Conservation (phyloP, 2,113 vertebrate genomes). For the Seriola aureovittata region DNA sequence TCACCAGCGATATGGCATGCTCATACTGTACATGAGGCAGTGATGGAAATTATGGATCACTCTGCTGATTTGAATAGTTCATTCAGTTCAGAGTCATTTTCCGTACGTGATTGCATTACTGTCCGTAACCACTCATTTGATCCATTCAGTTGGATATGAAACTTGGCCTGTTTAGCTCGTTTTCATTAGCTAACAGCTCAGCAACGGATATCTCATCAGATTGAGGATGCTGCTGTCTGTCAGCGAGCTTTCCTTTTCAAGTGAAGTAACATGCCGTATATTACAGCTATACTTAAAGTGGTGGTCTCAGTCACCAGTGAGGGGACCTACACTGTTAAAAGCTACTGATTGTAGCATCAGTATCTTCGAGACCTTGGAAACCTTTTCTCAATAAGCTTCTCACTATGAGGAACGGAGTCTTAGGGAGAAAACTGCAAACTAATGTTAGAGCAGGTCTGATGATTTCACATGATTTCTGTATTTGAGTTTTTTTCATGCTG, state of each 20-base stretch:
- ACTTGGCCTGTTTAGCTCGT: background rate
- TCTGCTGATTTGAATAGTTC: background rate
- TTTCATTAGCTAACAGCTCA: background rate
- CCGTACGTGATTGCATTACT: background rate
- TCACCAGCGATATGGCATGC: conserved; percentile 11
- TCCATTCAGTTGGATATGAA: background rate
- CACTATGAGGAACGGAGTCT: background rate
- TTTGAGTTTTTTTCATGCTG: too few relatives aligned
- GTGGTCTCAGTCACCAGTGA: too few relatives aligned
- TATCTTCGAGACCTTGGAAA: background rate
- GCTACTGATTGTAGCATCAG: too few relatives aligned
- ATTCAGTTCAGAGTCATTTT: background rate
- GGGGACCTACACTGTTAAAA: background rate
- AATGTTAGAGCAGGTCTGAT: too few relatives aligned
- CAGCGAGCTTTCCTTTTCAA: background rate
- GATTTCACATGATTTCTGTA: too few relatives aligned
- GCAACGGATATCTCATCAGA: background rate
- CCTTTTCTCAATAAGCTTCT: background rate
- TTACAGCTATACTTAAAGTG: too few relatives aligned
- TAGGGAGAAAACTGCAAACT: too few relatives aligned
- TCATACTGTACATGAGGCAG: background rate
- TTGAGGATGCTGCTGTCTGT: background rate
- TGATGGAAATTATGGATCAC: background rate
- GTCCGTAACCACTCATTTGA: background rate
- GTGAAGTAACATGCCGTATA: background rate